A percentile compares a stretch with the other conserved stretches of the same genome.
Conservation (phyloP, 2,888 invertebrate genomes). For the Drosophila sordidapex region DNA sequence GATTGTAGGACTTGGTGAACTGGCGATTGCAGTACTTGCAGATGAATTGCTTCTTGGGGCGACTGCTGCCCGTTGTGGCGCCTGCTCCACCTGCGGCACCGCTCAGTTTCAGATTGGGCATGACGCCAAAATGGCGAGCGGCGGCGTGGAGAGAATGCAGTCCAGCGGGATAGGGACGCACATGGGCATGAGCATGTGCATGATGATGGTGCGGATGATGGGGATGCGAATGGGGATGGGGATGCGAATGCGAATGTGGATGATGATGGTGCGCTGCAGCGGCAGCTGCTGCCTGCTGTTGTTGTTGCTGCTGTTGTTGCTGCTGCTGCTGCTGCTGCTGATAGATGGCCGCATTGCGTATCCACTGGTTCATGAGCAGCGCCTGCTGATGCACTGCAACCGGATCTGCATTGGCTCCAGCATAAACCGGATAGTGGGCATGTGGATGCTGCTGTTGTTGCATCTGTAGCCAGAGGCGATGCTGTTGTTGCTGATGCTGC, state of each 20-base stretch:
- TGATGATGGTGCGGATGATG: conserved; percentile 85
- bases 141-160: conserved; percentile 85
- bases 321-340: conserved; percentile 84
- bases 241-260: conserved; percentile 84
- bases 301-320: conserved; percentile 28
- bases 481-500: conserved; percentile 68
- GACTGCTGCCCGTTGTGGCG: conserved; percentile 85
- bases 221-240: conserved; percentile 72
- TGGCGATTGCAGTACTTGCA: conserved; percentile 98
- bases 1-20: conserved; percentile 99
- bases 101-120: conserved; percentile 87
- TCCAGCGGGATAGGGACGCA: conserved; percentile 77
- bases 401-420: conserved; percentile 84
- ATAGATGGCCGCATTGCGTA: conserved; percentile 89
- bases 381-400: conserved; percentile 86
- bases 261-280: conserved; percentile 77
- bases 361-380: conserved; percentile 90
- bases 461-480: conserved; percentile 60
- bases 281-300: conserved; percentile 74
- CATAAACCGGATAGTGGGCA: conserved; percentile 76
- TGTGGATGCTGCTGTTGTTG: conserved; percentile 72
- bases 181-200: conserved; percentile 53
- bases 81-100: conserved; percentile 70
- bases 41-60: conserved; percentile 95
- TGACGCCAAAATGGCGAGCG: conserved; percentile 85